Evolutionary conservation across 2,888 invertebrate genomes (phyloP).

Genomic region (Arge pagana): DNA sequence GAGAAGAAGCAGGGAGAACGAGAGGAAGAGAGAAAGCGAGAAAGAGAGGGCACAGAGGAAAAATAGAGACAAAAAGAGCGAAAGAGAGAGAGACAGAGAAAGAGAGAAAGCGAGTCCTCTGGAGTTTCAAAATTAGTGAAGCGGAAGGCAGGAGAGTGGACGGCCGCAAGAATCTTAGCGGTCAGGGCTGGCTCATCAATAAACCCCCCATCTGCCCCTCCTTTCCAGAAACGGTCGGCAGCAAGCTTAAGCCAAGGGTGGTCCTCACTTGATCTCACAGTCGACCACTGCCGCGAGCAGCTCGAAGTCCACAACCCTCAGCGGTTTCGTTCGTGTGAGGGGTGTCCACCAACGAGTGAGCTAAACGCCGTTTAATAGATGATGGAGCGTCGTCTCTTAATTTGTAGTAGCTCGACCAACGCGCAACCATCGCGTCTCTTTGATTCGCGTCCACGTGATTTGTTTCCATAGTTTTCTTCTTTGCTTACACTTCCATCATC

Average conservation of each 20-base stretch:
- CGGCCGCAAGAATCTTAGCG: slow-evolving; percentile 52
- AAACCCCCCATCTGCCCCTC: slow-evolving; percentile 35
- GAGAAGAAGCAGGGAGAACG: too few relatives aligned
- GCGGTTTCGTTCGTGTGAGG: slow-evolving; percentile 48
- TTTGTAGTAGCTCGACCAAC: slow-evolving; percentile 26
- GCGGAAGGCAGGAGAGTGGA: slow-evolving; percentile 34
- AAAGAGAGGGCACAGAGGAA: too few relatives aligned
- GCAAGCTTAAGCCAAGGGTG: slow-evolving; percentile 37
- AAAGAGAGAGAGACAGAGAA: slow-evolving; percentile 35
- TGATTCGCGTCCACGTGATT: too few relatives aligned
- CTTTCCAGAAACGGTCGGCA: slow-evolving; percentile 43
- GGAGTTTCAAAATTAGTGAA: slow-evolving; percentile 27
- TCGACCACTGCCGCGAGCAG: slow-evolving; percentile 48
- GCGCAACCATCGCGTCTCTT: too few relatives aligned
- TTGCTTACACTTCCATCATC: too few relatives aligned
- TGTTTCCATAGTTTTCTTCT: too few relatives aligned
- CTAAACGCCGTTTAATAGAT: slow-evolving; percentile 53
- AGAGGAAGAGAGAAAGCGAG: too few relatives aligned
- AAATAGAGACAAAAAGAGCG: too few relatives aligned
- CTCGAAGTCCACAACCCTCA: slow-evolving; percentile 48
- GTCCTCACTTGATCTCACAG: slow-evolving; percentile 55
- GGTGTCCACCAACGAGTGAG: slow-evolving; percentile 47
- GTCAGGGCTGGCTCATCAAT: slow-evolving; percentile 53
- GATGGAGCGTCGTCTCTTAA: slow-evolving; percentile 33
- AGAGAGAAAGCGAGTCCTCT: slow-evolving; percentile 42